Conservation (phyloP, 1,140 invertebrate species). For the Manduca sexta region DNA sequence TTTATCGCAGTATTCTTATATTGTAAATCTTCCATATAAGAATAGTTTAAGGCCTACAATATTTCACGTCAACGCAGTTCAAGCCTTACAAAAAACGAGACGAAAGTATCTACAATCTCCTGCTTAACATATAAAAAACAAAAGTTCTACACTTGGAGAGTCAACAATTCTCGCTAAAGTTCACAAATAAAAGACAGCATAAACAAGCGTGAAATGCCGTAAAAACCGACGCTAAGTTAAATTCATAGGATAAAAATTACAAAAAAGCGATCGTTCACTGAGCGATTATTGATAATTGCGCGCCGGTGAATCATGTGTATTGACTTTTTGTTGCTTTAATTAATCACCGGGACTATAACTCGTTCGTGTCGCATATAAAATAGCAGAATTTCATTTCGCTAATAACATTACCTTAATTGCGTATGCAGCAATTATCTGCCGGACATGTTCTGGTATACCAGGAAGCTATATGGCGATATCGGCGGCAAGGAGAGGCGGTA, state of each 20-base stretch:
- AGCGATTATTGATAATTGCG: neutral
- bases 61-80: no score
- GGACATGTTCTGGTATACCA: constrained; percentile 38
- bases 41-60: no score
- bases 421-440: constrained; percentile 48
- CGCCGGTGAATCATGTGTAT: constrained; percentile 11
- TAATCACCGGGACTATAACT: constrained; percentile 39
- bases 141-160: constrained; percentile 1
- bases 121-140: neutral
- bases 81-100: no score
- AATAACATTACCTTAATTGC: constrained; percentile 53
- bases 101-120: no score
- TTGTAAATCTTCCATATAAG: no score
- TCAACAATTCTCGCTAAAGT: no score
- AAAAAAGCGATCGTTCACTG: no score
- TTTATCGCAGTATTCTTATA: no score
- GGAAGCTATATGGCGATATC: no score
- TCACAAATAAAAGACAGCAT: constrained; percentile 8
- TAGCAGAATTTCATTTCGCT: constrained; percentile 46
- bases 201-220: neutral
- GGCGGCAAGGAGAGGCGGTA: constrained; percentile 37
- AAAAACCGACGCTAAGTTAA: no score
- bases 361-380: constrained; percentile 29
- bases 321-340: constrained; percentile 53
- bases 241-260: no score